Evolutionary conservation across 35 echinoderm and acorn worm genomes (phyloP).

Genomic region (Stichopus chloronotus): DNA sequence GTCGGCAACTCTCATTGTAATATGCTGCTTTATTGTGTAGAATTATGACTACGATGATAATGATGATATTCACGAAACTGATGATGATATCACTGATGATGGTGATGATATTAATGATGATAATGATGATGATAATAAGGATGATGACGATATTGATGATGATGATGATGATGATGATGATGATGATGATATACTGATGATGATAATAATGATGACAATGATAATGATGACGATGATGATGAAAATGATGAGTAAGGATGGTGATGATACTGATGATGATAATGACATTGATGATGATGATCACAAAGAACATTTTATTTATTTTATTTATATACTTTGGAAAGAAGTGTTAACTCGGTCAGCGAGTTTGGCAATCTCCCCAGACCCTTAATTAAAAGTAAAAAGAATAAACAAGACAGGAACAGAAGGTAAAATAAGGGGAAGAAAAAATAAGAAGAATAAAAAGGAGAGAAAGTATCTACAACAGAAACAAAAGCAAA

Average conservation of each 20-base stretch:
- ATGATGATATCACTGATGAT: constrained; percentile 32
- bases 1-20: no score
- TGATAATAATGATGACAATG: constrained; percentile 25
- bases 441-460: no score
- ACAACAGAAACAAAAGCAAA: no score
- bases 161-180: constrained; percentile 14
- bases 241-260: background rate
- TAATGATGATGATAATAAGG: background rate
- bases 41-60: background rate
- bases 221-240: constrained; percentile 28
- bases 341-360: background rate
- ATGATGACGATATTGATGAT: constrained; percentile 19
- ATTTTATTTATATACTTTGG: background rate
- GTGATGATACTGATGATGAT: constrained; percentile 19
- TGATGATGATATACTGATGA: constrained; percentile 22
- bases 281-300: constrained; percentile 18
- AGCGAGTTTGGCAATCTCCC: background rate
- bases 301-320: background rate
- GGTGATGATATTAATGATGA: background rate
- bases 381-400: background rate
- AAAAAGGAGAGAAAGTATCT: no score
- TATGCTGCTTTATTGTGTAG: no score
- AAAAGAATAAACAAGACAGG: no score
- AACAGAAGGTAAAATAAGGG: no score
- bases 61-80: background rate